Evolutionary conservation across 2,888 invertebrate genomes (phyloP).

Genomic region (Lasioglossum oenotherae): DNA sequence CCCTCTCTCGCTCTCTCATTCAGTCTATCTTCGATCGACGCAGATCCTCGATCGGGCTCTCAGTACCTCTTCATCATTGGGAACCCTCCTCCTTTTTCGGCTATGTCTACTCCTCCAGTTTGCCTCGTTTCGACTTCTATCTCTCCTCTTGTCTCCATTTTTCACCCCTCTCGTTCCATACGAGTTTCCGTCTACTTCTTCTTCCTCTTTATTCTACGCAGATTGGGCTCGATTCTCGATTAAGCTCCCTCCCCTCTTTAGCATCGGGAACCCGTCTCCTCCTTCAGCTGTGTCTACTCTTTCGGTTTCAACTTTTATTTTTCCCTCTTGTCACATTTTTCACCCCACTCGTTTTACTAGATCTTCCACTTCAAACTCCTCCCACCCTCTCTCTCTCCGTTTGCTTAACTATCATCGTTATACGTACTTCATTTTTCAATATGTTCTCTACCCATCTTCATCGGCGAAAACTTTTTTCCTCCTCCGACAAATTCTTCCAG

Average conservation of each 20-base stretch:
- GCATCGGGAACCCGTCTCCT: no score
- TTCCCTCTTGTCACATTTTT: no score
- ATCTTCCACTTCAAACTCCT: no score
- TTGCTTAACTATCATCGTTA: no score
- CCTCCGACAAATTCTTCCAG: no score
- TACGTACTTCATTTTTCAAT: no score
- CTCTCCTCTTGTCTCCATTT: not conserved
- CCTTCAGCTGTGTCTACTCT: not conserved
- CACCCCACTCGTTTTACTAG: no score
- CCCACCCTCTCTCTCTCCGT: no score
- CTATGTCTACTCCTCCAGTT: not conserved
- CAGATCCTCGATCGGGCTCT: not conserved
- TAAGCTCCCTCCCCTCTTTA: not conserved
- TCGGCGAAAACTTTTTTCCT: no score
- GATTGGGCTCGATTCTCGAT: constrained; percentile 1
- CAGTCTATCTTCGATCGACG: not conserved
- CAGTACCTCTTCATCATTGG: not conserved
- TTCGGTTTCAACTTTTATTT: not conserved
- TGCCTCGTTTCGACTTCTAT: not conserved
- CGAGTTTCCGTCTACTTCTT: not conserved
- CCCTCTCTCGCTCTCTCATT: no score
- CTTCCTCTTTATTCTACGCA: not conserved
- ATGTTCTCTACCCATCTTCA: no score
- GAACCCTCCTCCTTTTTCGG: not conserved
- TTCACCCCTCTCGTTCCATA: not conserved